These are phyloP conservation scores for Kryptopterus vitreolus DNA, from an alignment of 2,797 vertebrate genomes.

Conservation along the genomic window DNA sequence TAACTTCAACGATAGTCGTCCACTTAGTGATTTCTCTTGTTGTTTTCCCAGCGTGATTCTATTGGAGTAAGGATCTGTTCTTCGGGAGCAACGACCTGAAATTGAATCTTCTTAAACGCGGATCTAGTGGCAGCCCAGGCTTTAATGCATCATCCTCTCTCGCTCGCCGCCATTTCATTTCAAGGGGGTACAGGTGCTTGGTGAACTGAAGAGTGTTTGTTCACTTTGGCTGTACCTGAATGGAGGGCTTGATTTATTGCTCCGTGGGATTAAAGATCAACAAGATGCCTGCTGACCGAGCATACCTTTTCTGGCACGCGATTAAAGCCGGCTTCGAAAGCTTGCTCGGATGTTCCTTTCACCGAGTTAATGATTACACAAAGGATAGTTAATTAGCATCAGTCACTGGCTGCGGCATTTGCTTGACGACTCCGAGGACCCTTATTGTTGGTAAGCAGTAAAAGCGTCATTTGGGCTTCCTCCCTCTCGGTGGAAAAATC, in stretches of 20 bases:
- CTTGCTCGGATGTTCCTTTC: constrained; percentile 1
- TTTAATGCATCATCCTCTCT: constrained; percentile 59
- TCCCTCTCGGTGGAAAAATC: neutral
- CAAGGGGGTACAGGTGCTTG: constrained; percentile 27
- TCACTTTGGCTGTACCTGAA: constrained; percentile 28
- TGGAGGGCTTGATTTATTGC: constrained; percentile 50
- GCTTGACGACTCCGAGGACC: neutral
- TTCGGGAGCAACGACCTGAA: constrained; percentile 59
- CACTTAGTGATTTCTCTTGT: constrained; percentile 51
- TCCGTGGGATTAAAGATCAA: constrained; percentile 49
- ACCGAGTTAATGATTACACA: neutral
- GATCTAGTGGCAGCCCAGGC: constrained; percentile 46
- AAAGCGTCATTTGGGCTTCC: constrained; percentile 5
- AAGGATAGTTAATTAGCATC: constrained; percentile 24
- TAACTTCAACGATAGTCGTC: constrained; percentile 61
- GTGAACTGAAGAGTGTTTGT: constrained; percentile 29
- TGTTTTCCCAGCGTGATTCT: constrained; percentile 41
- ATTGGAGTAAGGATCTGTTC: constrained; percentile 54
- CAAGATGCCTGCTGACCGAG: constrained; percentile 31
- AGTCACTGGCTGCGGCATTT: neutral
- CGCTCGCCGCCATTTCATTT: constrained; percentile 44
- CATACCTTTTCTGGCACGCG: constrained; percentile 22
- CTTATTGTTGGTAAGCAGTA: neutral
- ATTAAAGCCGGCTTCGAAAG: constrained; percentile 2
- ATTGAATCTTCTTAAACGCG: constrained; percentile 63